These are phyloP conservation scores for Pyxicephalus adspersus DNA, from an alignment of 2,113 vertebrate genomes.

Conservation along the genomic window DNA sequence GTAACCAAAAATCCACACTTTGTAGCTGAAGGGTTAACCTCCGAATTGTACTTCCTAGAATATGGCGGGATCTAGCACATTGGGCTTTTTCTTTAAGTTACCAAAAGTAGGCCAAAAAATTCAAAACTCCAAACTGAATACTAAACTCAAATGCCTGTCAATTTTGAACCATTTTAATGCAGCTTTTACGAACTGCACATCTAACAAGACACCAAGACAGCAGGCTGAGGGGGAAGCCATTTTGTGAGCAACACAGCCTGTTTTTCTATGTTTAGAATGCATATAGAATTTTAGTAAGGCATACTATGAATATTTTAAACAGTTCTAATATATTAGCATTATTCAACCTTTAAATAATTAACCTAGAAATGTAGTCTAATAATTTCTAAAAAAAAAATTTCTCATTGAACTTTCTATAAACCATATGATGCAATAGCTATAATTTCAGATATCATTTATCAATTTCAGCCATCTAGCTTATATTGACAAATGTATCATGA, in stretches of 20 bases:
- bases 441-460: background rate
- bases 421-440: background rate
- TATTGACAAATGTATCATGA: background rate
- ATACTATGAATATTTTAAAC: background rate
- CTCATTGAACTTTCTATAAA: background rate
- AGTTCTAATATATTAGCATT: background rate
- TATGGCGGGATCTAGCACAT: slow-evolving; percentile 37
- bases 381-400: background rate
- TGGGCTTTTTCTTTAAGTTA: background rate
- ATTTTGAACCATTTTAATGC: background rate
- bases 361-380: too few species aligned
- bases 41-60: background rate
- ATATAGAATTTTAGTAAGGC: background rate
- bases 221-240: slow-evolving; percentile 37
- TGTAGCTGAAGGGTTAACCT: background rate
- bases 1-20: too few species aligned
- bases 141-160: background rate
- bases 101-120: background rate
- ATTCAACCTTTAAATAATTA: too few species aligned
- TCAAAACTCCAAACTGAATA: background rate
- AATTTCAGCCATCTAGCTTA: background rate
- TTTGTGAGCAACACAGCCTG: slow-evolving; percentile 5
- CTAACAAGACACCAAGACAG: background rate
- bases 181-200: background rate
- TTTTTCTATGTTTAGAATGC: background rate